A percentile compares a stretch with the other conserved stretches of the same genome.
Evolutionary conservation across 2,113 vertebrate genomes (phyloP).

Genomic region (Verasper variegatus): DNA sequence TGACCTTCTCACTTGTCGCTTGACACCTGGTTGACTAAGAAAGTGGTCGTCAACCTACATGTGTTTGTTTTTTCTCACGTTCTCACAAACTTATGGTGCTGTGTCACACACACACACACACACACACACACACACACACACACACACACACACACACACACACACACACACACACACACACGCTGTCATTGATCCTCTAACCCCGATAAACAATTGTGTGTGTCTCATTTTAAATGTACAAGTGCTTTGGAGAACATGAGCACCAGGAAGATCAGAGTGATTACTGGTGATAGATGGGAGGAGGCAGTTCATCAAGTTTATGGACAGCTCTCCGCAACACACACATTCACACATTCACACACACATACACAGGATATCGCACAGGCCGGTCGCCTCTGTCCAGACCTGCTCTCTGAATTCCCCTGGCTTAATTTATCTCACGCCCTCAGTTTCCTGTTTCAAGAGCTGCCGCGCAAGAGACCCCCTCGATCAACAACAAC

Average conservation of each 20-base stretch:
- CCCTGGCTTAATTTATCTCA: constrained; percentile 82
- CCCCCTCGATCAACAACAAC: constrained; percentile 60
- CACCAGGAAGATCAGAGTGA: constrained; percentile 26
- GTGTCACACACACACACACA: no score
- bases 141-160: no score
- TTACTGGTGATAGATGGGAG: constrained; percentile 44
- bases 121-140: background rate
- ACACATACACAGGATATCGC: constrained; percentile 60
- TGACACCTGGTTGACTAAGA: constrained; percentile 50
- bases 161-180: background rate
- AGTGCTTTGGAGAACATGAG: constrained; percentile 6
- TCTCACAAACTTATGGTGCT: no score
- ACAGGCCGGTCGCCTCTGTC: constrained; percentile 66
- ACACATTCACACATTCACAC: constrained; percentile 7
- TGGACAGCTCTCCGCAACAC: constrained; percentile 38
- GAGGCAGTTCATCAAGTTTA: constrained; percentile 62
- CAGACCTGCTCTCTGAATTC: constrained; percentile 79
- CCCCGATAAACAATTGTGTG: background rate
- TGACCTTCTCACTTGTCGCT: constrained; percentile 66
- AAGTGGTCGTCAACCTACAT: background rate
- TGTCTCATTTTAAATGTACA: constrained; percentile 11
- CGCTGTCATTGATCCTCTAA: background rate
- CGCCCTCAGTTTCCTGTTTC: constrained; percentile 81
- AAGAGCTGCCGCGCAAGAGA: constrained; percentile 66
- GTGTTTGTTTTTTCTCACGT: background rate